Evolutionary conservation across 2,888 invertebrate genomes (phyloP), one percentile per base, ranked within the genome.

Genomic region (Asteroscopus sphinx): DNA sequence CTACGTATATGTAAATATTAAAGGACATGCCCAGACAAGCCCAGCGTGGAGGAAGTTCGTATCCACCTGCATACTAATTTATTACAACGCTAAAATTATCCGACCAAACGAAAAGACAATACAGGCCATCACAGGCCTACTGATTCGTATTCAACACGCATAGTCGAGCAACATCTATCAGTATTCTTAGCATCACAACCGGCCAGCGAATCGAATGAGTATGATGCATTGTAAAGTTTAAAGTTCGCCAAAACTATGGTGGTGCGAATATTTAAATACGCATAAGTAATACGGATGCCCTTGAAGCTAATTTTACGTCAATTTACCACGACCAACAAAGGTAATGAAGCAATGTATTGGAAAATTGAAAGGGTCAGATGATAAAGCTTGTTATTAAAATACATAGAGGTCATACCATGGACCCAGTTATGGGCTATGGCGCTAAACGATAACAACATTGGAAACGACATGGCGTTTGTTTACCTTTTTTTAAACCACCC

Each of bases 11-110:
- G 86, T 86, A 81, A 87, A 90, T 87, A 82, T 77, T 79, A 80
- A 77, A 85, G 81, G 85, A 90, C 89, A 87, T 65, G 81, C 75
- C 79, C 83, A 86, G 85, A 89, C 89, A 79, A 71, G 68, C 79
- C 74, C 79, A 82, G 72, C 76, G 80, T 77, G 75, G 83, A 90
- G 86, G 90, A 87, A 90, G 85, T 82, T 78, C 58, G 76, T 65
- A 74, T 78, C 79, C 73, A 79, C 82, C 73, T 81, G 92, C 86
- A 92, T 93, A 90, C 90, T 85, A 91, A 92, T 91, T 84, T 76
- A 84, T 83, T 80, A 82, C 83, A 79, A 83, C 79, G 82, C 78
- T 55, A 75, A 77, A 71, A 69, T 78, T 86, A 74, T 80, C 62
- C 87, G 73, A 76, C 82, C 76, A 70, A 83, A 80, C 77, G 42